These are phyloP conservation scores for Monomorium pharaonis DNA, from an alignment of 1,140 invertebrate species.

Conservation along the genomic window DNA sequence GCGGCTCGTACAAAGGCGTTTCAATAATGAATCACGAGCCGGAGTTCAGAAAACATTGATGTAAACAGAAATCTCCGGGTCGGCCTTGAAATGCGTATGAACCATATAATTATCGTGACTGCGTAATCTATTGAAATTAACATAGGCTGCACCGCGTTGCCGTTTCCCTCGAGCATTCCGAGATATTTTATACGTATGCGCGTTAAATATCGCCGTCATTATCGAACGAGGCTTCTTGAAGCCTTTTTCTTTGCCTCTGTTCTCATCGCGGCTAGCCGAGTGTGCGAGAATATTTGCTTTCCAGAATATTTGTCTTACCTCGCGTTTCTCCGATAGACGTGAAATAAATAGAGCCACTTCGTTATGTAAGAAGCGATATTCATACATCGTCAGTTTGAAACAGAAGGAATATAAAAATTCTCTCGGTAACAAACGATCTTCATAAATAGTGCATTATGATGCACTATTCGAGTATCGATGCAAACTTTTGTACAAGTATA, in stretches of 20 bases:
- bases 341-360: background rate
- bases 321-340: slow-evolving; percentile 1
- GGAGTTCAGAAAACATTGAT: slow-evolving; percentile 6
- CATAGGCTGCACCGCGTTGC: background rate
- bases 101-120: slow-evolving; percentile 26
- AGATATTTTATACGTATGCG: slow-evolving; percentile 19
- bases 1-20: slow-evolving; percentile 11
- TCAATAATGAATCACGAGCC: slow-evolving; percentile 28
- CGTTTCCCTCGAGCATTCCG: background rate
- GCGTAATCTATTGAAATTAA: slow-evolving; percentile 24
- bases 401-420: background rate
- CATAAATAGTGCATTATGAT: background rate
- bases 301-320: background rate
- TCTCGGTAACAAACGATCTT: background rate
- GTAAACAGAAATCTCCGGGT: slow-evolving; percentile 31
- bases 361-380: background rate
- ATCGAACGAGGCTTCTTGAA: background rate
- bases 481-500: background rate
- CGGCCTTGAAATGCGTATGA: slow-evolving; percentile 28
- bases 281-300: background rate
- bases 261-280: background rate
- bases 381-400: background rate
- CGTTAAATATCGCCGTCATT: slow-evolving; percentile 9
- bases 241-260: background rate
- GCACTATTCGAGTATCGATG: background rate